Base-by-base conservation (phyloP, 2,113 vertebrate genomes). In the Festucalex cinctus region DNA sequence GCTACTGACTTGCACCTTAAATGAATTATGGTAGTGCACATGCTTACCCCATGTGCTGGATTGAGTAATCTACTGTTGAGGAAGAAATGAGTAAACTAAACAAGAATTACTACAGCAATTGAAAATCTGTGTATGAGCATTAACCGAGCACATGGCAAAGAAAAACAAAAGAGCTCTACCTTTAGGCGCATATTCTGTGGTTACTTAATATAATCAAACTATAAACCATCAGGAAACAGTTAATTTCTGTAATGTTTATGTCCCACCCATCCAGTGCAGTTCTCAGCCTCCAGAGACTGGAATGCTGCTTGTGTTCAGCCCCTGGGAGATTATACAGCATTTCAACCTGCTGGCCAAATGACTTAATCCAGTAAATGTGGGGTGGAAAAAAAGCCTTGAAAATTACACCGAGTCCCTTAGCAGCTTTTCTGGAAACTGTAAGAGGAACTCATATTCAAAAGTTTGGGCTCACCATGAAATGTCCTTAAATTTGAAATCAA, bases 331-430 rank as follows among this genome's bases (percentile, higher is more conserved):
- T 79, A 79, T 62, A 9, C 60, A 17, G 37, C 76, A 65, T 77
- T 72, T 74, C 66, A 77, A 78, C 64, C 71, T 80, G 28, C 66
- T 63, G 66, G 48, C 56, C 68, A 71, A 79, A 67, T 73, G 20
- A 69, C 41, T 24, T 74, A 82, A 83, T 82, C 81, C 75, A 74
- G 60, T 68, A 68, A 78, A 78, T 69, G 66, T 41, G 24, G 24
- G 51, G 24, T n/a, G 4, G 20, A 1, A 13, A 10, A 37, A 73
- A 71, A 68, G 57, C 61, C 37, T 43, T 74, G 41, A 68, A 80
- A 77, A 75, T 73, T 41, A 26, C 51, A 70, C 13, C 32, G 62
- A 22, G 37, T 64, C 36, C 66, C 59, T 20, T 24, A 76, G 68
- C 68, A 59, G 35, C 46, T 59, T 62, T 39, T 28, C 20, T 63